Evolutionary conservation across 2,113 vertebrate species (phyloP).

Genomic region (Carassius gibelio): DNA sequence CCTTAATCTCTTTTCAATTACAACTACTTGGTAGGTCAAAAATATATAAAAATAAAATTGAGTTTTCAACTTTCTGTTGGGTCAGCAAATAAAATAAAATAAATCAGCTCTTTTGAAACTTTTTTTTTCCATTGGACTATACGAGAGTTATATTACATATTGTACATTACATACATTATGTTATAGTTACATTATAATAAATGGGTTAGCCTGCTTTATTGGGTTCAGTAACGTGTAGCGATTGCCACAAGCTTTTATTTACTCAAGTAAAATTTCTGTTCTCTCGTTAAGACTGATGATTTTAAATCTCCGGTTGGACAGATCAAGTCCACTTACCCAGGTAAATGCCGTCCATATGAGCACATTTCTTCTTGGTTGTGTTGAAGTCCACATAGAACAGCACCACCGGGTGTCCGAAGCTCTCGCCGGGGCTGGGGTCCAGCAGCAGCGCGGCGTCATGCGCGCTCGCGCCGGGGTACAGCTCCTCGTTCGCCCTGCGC

Average conservation of each 20-base stretch:
- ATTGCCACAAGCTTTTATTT: background rate
- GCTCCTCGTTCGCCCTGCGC: constrained; percentile 58
- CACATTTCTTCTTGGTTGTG: constrained; percentile 77
- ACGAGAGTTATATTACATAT: too few species aligned
- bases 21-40: background rate
- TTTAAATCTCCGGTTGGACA: background rate
- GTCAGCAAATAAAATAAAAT: background rate
- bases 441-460: constrained; percentile 78
- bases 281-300: background rate
- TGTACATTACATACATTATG: too few species aligned
- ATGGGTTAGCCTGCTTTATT: background rate
- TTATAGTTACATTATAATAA: too few species aligned
- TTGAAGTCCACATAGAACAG: constrained; percentile 80
- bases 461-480: constrained; percentile 59
- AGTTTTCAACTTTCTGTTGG: background rate
- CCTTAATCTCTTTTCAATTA: background rate
- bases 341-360: constrained; percentile 75
- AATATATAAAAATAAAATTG: background rate
- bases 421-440: constrained; percentile 78
- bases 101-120: background rate
- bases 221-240: background rate
- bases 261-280: background rate
- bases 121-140: background rate
- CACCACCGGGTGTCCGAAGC: constrained; percentile 77
- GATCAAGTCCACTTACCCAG: constrained; percentile 69